These are phyloP conservation scores for Entelurus aequoreus DNA, from an alignment of 2,113 vertebrate genomes.

Conservation along the genomic window DNA sequence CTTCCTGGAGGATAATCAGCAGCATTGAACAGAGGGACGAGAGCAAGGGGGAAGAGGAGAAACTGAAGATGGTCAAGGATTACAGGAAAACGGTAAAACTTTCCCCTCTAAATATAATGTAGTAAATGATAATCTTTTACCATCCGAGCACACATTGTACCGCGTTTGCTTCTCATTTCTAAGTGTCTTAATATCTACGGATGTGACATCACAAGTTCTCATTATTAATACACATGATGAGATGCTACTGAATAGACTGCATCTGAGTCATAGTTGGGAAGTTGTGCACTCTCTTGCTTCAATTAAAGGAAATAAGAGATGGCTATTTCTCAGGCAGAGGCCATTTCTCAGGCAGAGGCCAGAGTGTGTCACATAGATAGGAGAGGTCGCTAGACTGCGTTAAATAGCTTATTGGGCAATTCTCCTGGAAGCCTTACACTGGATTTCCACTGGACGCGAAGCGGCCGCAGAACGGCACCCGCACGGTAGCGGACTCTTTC, in stretches of 20 bases:
- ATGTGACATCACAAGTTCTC: slow-evolving; percentile 11
- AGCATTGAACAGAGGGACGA: slow-evolving; percentile 98
- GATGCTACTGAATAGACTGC: slow-evolving; percentile 33
- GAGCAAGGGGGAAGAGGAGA: slow-evolving; percentile 90
- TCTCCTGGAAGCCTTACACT: neutral
- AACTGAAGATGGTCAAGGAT: slow-evolving; percentile 97
- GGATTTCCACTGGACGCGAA: no score
- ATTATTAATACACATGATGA: slow-evolving; percentile 20
- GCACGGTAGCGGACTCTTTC: no score
- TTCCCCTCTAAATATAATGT: no score
- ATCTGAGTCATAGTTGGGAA: slow-evolving; percentile 51
- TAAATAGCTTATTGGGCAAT: slow-evolving; percentile 31
- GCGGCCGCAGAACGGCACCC: no score
- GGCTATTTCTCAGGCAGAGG: slow-evolving; percentile 48
- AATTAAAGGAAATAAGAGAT: slow-evolving; percentile 51
- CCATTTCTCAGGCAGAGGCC: slow-evolving; percentile 49
- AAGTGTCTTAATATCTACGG: slow-evolving; percentile 7
- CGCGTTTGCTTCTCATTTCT: slow-evolving; percentile 1
- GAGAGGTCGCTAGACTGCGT: slow-evolving; percentile 42
- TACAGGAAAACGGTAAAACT: slow-evolving; percentile 92
- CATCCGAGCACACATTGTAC: neutral
- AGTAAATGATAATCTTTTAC: neutral
- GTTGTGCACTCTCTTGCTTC: slow-evolving; percentile 24
- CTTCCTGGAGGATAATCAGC: slow-evolving; percentile 99
- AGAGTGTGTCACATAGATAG: slow-evolving; percentile 39